Conservation (phyloP, 2,888 invertebrate species). For the Phorcus lineatus region DNA sequence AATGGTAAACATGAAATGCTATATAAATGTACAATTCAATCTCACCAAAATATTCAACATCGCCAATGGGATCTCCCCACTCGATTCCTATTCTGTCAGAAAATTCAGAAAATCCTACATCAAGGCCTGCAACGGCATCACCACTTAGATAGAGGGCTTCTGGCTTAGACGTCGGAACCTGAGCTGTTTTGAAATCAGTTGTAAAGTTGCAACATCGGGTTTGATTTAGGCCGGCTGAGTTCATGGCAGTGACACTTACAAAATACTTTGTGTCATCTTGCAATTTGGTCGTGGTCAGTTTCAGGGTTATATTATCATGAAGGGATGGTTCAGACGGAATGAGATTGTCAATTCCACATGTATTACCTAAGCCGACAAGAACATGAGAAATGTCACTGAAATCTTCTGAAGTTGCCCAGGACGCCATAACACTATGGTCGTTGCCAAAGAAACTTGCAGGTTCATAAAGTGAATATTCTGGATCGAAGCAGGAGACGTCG, state of each 20-base stretch:
- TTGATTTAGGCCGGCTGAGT: slow-evolving; percentile 40
- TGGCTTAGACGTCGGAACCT: neutral
- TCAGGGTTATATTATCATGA: slow-evolving; percentile 7
- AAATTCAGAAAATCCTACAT: neutral
- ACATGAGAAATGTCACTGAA: slow-evolving; percentile 44
- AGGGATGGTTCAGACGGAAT: neutral
- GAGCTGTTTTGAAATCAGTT: slow-evolving; percentile 33
- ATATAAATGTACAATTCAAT: too few species aligned
- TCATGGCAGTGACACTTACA: slow-evolving; percentile 43
- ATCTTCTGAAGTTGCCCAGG: slow-evolving; percentile 54
- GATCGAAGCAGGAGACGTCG: slow-evolving; percentile 54
- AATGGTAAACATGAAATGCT: too few species aligned
- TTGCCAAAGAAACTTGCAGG: slow-evolving; percentile 49
- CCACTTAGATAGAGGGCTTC: neutral
- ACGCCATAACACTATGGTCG: slow-evolving; percentile 49
- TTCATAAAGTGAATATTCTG: slow-evolving; percentile 49
- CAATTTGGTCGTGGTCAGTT: slow-evolving; percentile 32
- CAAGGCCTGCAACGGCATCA: neutral
- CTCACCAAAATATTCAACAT: slow-evolving; percentile 41
- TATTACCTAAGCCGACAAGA: slow-evolving; percentile 41
- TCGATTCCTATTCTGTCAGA: slow-evolving; percentile 30
- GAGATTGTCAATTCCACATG: slow-evolving; percentile 24
- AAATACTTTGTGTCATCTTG: slow-evolving; percentile 42
- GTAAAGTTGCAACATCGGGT: slow-evolving; percentile 33
- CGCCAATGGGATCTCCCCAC: slow-evolving; percentile 29